Evolutionary conservation across 2,797 vertebrate genomes (phyloP), one percentile per base, ranked within the genome.

Genomic region (Acrossocheilus fasciatus): DNA sequence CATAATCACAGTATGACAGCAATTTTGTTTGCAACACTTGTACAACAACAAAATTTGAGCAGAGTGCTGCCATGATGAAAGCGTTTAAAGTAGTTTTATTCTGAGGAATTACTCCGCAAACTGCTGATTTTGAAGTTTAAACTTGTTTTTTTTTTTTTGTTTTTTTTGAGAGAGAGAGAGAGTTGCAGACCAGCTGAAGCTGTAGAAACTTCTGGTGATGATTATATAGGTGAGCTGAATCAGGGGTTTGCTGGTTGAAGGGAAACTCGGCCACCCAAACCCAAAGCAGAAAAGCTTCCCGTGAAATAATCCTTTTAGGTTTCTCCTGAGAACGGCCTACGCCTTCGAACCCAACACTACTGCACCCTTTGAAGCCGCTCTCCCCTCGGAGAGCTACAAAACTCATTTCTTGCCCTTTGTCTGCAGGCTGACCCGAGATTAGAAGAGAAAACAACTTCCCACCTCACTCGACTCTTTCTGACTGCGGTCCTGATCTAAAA

Each of bases 181-280:
- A 83, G 81, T 30, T 50, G 8, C 34, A 80, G 18, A 50, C 12
- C 10, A 45, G 30, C 69, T 78, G 74, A 73, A 75, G 69, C 34
- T 69, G 69, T 80, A 45, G 5, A 72, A 79, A 47, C 43, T 54
- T 23, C 34, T 57, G 69, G 36, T 69, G 83, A 80, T 68, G 83
- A 81, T 69, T 72, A 79, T 45, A 78, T 57, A 68, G 79, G 84
- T 54, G 72, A 85, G 84, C 43, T 87, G 73, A 83, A 75, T 88
- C 45, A 76, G 54, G 14, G 70, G 30, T 68, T 66, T 66, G 23
- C 30, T 74, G 62, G 57, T 68, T 75, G 43, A 69, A 39, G 52
- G 57, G 62, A 76, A 81, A 72, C 41, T 77, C 34, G 43, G 64
- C 74, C 80, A 76, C 72, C 77, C 30, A 68, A 73, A 84, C 83